Percentiles rank a stretch among this genome's conserved stretches.
Conservation (phyloP, 2,888 invertebrate genomes). For the Fabriciana adippe region DNA sequence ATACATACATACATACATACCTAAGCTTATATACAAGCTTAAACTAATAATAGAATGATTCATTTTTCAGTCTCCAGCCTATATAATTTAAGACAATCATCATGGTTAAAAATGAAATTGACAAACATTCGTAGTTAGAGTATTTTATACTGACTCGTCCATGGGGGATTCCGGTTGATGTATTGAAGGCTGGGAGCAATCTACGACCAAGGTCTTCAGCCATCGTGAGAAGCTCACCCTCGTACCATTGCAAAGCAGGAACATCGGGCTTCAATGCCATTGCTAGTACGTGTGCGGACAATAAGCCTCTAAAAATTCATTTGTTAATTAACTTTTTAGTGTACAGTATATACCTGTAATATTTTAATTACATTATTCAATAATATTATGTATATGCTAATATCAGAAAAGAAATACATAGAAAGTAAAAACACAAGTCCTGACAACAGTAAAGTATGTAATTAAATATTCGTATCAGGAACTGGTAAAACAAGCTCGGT, state of each 20-base stretch:
- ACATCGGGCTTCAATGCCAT: slow-evolving; percentile 89
- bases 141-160: slow-evolving; percentile 86
- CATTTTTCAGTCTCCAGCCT: no score
- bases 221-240: slow-evolving; percentile 92
- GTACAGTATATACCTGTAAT: no score
- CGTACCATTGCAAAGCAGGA: slow-evolving; percentile 90
- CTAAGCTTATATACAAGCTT: no score
- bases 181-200: slow-evolving; percentile 98
- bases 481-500: neutral
- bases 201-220: slow-evolving; percentile 96
- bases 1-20: no score
- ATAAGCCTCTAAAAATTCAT: slow-evolving; percentile 85
- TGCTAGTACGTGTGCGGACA: slow-evolving; percentile 96
- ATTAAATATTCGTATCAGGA: neutral
- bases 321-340: no score
- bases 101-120: no score
- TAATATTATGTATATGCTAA: neutral
- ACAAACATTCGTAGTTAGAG: no score
- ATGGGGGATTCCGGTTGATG: slow-evolving; percentile 97
- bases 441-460: neutral
- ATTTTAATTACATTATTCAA: neutral
- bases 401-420: neutral
- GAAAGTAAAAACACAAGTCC: neutral
- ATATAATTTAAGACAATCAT: no score
- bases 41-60: no score